phyloP scores from a whole-genome alignment of 2,113 vertebrate genomes.

The Mola mola region DNA sequence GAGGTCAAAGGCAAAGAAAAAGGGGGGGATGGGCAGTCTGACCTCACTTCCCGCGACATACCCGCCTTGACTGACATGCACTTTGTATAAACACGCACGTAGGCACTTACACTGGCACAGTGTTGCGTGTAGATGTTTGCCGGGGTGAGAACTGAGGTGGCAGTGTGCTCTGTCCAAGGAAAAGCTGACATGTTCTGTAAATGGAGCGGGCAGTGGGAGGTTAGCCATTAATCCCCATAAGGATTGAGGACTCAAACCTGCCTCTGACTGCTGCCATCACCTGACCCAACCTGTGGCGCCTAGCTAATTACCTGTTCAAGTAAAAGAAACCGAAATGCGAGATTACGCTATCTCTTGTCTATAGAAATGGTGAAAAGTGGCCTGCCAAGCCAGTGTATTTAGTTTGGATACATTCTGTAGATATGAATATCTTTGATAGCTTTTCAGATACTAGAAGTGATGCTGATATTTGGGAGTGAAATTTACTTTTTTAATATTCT shows the following conservation, averaged over 20 bases:
- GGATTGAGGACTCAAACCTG: conserved; percentile 53
- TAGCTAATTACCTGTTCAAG: conserved; percentile 45
- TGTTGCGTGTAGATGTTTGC: conserved; percentile 53
- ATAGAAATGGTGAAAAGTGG: conserved; percentile 13
- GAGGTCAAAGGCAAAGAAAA: conserved; percentile 53
- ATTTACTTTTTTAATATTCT: neutral
- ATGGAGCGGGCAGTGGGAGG: conserved; percentile 64
- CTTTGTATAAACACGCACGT: conserved; percentile 43
- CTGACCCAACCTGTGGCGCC: conserved; percentile 52
- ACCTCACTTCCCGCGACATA: conserved; percentile 41
- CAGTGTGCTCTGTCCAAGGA: conserved; percentile 68
- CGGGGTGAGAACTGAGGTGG: conserved; percentile 65
- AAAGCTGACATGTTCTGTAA: conserved; percentile 62
- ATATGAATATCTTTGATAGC: too few relatives aligned
- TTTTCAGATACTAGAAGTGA: too few relatives aligned
- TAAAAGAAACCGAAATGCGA: conserved; percentile 24
- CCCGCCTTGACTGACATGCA: conserved; percentile 36
- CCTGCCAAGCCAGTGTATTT: neutral
- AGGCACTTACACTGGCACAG: conserved; percentile 43
- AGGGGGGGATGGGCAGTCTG: conserved; percentile 4
- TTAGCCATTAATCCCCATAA: conserved; percentile 75
- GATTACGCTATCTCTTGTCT: conserved; percentile 13
- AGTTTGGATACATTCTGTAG: too few relatives aligned
- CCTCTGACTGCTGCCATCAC: conserved; percentile 46
- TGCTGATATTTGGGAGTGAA: too few relatives aligned